Evolutionary conservation across 2,797 vertebrate species (phyloP).

Genomic region (Jordanella pulchra): DNA sequence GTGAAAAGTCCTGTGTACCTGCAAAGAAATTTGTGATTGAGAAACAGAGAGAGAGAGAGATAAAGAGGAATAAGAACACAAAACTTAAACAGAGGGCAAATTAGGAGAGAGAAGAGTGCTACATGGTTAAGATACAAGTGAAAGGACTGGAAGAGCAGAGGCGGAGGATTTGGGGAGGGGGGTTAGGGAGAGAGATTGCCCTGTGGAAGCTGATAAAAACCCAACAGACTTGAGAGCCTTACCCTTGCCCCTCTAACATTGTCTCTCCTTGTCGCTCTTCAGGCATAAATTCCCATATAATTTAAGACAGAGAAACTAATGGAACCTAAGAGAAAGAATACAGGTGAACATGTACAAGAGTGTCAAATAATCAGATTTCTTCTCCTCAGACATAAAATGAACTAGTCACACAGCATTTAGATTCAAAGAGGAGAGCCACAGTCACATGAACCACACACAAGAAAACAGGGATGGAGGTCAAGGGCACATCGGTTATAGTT

Average conservation of each 20-base stretch:
- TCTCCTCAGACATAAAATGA: conserved; percentile 66
- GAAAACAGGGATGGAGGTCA: conserved; percentile 68
- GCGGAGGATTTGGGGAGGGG: conserved; percentile 69
- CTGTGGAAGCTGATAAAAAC: conserved; percentile 84
- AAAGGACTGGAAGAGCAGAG: conserved; percentile 65
- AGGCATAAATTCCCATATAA: conserved; percentile 93
- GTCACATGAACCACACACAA: conserved; percentile 74
- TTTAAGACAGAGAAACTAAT: conserved; percentile 99
- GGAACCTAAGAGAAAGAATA: conserved; percentile 99
- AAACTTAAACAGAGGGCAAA: conserved; percentile 80
- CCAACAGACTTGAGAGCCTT: conserved; percentile 97
- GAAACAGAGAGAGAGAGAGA: conserved; percentile 60
- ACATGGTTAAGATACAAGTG: conserved; percentile 75
- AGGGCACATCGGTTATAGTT: conserved; percentile 71
- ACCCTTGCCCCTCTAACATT: conserved; percentile 97
- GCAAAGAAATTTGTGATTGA: conserved; percentile 94
- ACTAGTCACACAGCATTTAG: conserved; percentile 62
- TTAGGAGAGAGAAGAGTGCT: conserved; percentile 81
- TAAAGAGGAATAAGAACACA: conserved; percentile 73
- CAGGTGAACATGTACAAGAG: conserved; percentile 91
- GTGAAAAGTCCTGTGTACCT: conserved; percentile 91
- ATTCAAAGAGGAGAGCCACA: conserved; percentile 75
- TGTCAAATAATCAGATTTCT: conserved; percentile 74
- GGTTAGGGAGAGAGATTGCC: conserved; percentile 75
- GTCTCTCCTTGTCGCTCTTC: conserved; percentile 88